Evolutionary conservation across 2,888 invertebrate genomes (phyloP), one percentile per base, ranked within the genome.

Genomic region (Zaprionus bogoriensis): DNA sequence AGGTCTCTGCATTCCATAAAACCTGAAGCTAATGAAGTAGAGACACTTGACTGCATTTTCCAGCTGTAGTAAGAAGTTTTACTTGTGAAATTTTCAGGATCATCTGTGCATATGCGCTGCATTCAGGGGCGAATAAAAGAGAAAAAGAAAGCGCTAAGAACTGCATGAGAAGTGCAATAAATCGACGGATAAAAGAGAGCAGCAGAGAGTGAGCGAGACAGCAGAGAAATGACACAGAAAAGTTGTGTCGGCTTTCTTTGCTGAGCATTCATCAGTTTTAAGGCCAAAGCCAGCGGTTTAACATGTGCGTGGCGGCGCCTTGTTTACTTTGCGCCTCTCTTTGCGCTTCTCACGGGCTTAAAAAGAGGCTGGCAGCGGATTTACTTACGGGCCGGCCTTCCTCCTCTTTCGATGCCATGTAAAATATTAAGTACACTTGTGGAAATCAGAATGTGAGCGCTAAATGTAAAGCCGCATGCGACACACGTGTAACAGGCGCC

Each of bases 381-480:
- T 27, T 10, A 0, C 27, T 1, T 27, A 1, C 0, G 0, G 9
- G 10, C 3, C 2, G 9, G 9, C 10, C 36, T 22, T 22, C 4
- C 39, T 20, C 41, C 10, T 25, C 10, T 36, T 46, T 6, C 27
- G 41, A 14, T 23, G 41, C 48, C 67, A 23, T 52, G 47, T 22
- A 5, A 39, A 36, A 57, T 67, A 63, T 75, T 66, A 75, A 78
- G 74, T 74, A 70, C 63, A 64, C 55, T 68, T 67, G 67, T 79
- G 61, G 55, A 78, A 79, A 79, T 77, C 80, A 74, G 80, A 83
- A 45, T 58, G 53, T 73, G 32, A 79, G 79, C 63, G 58, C 65
- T 52, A 36, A 50, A n/a, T n/a, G 47, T 67, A 60, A 66, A 79
- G 69, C 67, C 63, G 55, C 57, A 32, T 12, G 25, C 54, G 63